These are phyloP conservation scores for Drosophila pectinifera DNA, from an alignment of 1,140 invertebrate species.

Conservation along the genomic window DNA sequence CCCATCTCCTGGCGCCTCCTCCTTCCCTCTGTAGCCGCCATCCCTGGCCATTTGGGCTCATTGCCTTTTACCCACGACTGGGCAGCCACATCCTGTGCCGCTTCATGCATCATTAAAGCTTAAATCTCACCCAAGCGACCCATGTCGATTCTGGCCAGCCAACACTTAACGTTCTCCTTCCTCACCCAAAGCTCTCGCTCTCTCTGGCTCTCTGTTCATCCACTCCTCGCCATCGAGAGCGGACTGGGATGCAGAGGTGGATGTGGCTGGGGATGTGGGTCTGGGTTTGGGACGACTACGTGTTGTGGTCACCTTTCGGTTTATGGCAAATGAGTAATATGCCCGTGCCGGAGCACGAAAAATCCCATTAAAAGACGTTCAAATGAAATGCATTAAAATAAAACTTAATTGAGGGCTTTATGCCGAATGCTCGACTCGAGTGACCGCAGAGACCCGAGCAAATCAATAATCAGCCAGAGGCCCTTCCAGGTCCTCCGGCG, in stretches of 20 bases:
- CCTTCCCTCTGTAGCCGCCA: constrained; percentile 31
- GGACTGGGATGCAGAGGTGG: constrained; percentile 12
- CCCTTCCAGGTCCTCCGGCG: constrained; percentile 8
- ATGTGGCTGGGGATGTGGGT: constrained; percentile 5
- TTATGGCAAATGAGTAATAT: constrained; percentile 82
- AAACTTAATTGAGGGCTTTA: constrained; percentile 80
- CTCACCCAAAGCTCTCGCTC: constrained; percentile 24
- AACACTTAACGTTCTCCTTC: constrained; percentile 70
- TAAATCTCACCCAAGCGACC: constrained; percentile 82
- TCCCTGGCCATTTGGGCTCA: constrained; percentile 69
- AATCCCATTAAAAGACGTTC: constrained; percentile 81
- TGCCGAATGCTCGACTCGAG: constrained; percentile 40
- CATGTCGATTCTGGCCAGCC: constrained; percentile 74
- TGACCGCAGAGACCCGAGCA: constrained; percentile 57
- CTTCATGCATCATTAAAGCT: constrained; percentile 84
- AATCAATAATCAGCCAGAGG: constrained; percentile 68
- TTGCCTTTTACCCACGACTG: constrained; percentile 83
- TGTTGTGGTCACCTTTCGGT: constrained; percentile 82
- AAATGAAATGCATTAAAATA: constrained; percentile 82
- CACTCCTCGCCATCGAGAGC: constrained; percentile 7
- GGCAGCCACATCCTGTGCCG: constrained; percentile 82
- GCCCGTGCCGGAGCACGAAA: constrained; percentile 62
- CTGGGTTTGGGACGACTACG: constrained; percentile 51
- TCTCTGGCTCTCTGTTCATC: constrained; percentile 18
- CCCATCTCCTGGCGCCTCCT: constrained; percentile 54